Conservation (phyloP, 1,140 invertebrate species). For the Papilio dardanus region DNA sequence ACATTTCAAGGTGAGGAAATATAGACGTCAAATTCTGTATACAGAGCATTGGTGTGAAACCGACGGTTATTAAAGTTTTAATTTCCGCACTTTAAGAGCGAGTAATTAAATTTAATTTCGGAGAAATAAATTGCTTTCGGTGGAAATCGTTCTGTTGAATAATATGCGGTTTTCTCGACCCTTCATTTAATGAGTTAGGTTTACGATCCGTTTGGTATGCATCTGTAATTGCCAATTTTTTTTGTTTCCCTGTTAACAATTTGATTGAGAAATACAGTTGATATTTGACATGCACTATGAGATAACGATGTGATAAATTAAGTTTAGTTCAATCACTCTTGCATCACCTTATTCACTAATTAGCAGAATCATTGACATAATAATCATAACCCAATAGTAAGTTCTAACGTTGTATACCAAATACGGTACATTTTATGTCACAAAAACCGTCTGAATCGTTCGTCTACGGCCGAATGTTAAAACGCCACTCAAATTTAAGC, state of each 20-base stretch:
- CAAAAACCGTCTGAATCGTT: too few relatives aligned
- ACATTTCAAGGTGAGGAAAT: not conserved
- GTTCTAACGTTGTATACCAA: too few relatives aligned
- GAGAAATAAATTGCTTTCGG: slow-evolving; percentile 6
- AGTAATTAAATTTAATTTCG: not conserved
- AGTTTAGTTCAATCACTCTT: too few relatives aligned
- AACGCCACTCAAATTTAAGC: too few relatives aligned
- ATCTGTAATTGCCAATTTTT: slow-evolving; percentile 13
- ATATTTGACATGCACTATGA: not conserved
- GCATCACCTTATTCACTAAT: too few relatives aligned
- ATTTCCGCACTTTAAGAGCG: not conserved
- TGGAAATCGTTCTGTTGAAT: not conserved
- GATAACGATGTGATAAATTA: not conserved
- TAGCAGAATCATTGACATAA: too few relatives aligned
- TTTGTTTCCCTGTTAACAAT: not conserved
- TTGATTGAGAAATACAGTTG: not conserved
- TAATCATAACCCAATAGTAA: too few relatives aligned
- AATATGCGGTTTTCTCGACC: slow-evolving; percentile 10
- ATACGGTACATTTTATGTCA: too few relatives aligned
- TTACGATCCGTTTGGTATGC: slow-evolving; percentile 3
- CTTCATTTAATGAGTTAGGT: not conserved
- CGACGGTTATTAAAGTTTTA: not conserved
- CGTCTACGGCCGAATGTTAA: too few relatives aligned
- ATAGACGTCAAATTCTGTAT: not conserved
- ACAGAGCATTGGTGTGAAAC: not conserved